Percentiles rank a stretch among this genome's conserved stretches.
Conservation (phyloP, 2,888 invertebrate genomes). For the Cephus pulcher region DNA sequence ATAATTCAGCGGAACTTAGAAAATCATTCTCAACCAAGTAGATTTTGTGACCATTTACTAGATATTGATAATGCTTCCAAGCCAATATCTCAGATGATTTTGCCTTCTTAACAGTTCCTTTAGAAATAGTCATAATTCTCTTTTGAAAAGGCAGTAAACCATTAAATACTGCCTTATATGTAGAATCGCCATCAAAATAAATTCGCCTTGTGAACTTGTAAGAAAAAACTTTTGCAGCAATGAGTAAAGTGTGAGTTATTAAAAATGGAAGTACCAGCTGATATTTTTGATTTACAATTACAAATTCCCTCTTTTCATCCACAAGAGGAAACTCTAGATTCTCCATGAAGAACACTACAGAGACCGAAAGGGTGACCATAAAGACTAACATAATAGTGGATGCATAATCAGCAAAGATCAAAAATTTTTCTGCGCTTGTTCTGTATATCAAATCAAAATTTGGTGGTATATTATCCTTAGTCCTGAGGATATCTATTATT, state of each 20-base stretch:
- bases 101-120: neutral
- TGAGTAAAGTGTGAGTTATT: neutral
- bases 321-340: neutral
- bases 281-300: neutral
- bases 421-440: neutral
- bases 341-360: neutral
- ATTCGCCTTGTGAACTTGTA: neutral
- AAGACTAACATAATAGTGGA: neutral
- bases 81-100: neutral
- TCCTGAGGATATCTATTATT: neutral
- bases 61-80: neutral
- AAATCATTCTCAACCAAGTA: neutral
- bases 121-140: neutral
- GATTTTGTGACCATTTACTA: neutral
- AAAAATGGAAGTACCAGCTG: neutral
- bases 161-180: neutral
- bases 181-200: neutral
- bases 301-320: neutral
- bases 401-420: neutral
- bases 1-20: neutral
- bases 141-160: neutral
- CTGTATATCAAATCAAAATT: neutral
- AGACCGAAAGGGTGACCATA: neutral
- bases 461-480: neutral
- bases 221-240: neutral